Evolutionary conservation across 2,888 invertebrate species (phyloP).

Genomic region (Drosophila eohydei): DNA sequence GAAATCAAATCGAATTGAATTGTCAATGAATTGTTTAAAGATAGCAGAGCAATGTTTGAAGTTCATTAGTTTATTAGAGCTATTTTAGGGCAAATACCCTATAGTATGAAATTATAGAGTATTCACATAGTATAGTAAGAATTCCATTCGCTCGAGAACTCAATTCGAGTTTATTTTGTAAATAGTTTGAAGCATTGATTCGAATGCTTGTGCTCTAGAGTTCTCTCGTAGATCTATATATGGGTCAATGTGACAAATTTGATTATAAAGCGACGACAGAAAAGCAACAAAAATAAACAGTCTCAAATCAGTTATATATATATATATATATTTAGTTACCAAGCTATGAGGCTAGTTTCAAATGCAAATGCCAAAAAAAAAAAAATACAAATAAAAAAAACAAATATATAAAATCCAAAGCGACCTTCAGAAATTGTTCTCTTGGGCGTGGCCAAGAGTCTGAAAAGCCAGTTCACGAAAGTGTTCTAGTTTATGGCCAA

Average conservation of each 20-base stretch:
- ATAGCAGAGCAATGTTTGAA: background rate
- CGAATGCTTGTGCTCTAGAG: slow-evolving; percentile 19
- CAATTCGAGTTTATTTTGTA: slow-evolving; percentile 16
- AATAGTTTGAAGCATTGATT: slow-evolving; percentile 14
- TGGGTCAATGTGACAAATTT: slow-evolving; percentile 58
- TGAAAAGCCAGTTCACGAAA: slow-evolving; percentile 36
- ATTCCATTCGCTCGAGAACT: slow-evolving; percentile 5
- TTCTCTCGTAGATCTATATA: slow-evolving; percentile 19
- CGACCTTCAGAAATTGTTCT: slow-evolving; percentile 43
- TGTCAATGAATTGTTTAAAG: no score
- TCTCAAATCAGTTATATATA: slow-evolving; percentile 7
- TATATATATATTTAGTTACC: slow-evolving; percentile 35
- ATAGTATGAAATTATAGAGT: background rate
- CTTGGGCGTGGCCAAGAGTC: slow-evolving; percentile 36
- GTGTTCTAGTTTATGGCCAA: slow-evolving; percentile 39
- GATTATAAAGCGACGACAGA: slow-evolving; percentile 23
- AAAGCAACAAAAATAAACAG: slow-evolving; percentile 5
- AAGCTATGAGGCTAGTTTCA: slow-evolving; percentile 37
- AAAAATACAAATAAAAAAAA: background rate
- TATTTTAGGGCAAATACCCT: background rate
- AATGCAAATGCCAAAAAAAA: slow-evolving; percentile 52
- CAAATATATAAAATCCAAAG: background rate
- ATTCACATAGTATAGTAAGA: background rate
- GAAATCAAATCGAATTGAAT: no score
- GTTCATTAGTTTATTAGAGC: background rate